These are phyloP conservation scores for Octonoba sinensis DNA, from an alignment of 2,888 invertebrate species.

Conservation along the genomic window DNA sequence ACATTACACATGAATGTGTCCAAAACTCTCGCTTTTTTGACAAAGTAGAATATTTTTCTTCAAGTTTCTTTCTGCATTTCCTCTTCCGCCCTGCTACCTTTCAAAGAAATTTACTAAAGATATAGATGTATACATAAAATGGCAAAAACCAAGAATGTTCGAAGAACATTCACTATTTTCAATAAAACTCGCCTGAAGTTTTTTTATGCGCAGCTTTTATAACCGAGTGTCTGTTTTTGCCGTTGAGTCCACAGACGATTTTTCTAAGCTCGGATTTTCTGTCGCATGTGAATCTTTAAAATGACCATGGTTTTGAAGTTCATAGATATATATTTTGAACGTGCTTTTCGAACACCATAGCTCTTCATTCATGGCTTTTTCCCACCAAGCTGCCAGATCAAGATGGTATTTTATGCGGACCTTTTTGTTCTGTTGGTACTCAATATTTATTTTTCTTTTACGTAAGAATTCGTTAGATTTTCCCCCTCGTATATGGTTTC, in stretches of 20 bases:
- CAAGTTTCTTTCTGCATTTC: constrained; percentile 9
- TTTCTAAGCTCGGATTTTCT: constrained; percentile 6
- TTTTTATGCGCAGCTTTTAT: constrained; percentile 52
- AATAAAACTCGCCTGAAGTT: constrained; percentile 37
- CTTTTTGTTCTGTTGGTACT: too few species aligned
- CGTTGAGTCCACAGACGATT: constrained; percentile 11
- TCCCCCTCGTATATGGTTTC: too few species aligned
- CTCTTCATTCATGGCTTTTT: background rate
- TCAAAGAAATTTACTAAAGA: background rate
- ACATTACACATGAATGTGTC: too few species aligned
- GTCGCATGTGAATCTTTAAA: too few species aligned
- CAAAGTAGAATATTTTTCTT: too few species aligned
- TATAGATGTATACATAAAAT: constrained; percentile 34
- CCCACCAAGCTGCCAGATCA: too few species aligned
- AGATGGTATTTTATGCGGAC: too few species aligned
- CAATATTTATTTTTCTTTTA: too few species aligned
- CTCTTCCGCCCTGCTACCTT: background rate
- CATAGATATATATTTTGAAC: constrained; percentile 19
- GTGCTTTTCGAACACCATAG: constrained; percentile 21
- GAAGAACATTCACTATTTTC: constrained; percentile 48
- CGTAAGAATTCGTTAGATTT: too few species aligned
- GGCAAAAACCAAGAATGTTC: constrained; percentile 21
- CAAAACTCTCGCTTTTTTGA: too few species aligned
- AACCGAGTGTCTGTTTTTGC: constrained; percentile 41
- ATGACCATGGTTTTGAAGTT: constrained; percentile 10